Base-by-base conservation (phyloP, 2,113 vertebrate genomes). In the Vulpes vulpes region DNA sequence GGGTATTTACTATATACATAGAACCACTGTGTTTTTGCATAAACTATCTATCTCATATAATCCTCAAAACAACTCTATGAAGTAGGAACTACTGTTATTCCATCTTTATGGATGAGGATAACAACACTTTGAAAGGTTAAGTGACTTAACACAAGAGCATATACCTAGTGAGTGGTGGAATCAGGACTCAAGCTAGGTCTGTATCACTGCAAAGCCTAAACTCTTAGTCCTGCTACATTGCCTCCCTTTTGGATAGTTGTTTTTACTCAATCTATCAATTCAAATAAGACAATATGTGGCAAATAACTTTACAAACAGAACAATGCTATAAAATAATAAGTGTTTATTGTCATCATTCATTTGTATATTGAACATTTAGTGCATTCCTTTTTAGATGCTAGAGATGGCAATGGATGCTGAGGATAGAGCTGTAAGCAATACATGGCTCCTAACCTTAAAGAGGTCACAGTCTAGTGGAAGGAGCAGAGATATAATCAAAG, bases 161-260 rank as follows among this genome's bases (percentile, higher is more conserved):
- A 76, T 17, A 82, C n/a, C 3, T 71, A 76, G 15, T n/a, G 64
- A 53, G 69, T 53, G 19, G 11, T 74, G 23, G 22, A 94, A 91
- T 91, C 51, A 55, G 5, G 14, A 38, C 25, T 80, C n/a, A 76
- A 85, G 20, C 17, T 73, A 69, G 16, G 79, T 22, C 5, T 92
- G 4, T 83, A 32, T 84, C n/a, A 95, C n/a, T 93, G 35, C 30
- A 90, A 94, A 89, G 23, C 51, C 65, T 67, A 84, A 93, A 67
- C 20, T 30, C 10, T 49, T 62, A 71, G 15, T 10, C 25, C 71
- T 79, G 30, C 49, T 32, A 55, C 1, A 82, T 12, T 62, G 15
- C 23, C 60, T 94, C 14, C 7, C 35, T 59, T 88, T 59, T 59
- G 11, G 3, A 67, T 76, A 96, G 23, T 17, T 94, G 32, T 93